Percentiles rank a stretch among this genome's conserved stretches.
Conservation (phyloP, 2,113 vertebrate genomes). For the Scomber colias region DNA sequence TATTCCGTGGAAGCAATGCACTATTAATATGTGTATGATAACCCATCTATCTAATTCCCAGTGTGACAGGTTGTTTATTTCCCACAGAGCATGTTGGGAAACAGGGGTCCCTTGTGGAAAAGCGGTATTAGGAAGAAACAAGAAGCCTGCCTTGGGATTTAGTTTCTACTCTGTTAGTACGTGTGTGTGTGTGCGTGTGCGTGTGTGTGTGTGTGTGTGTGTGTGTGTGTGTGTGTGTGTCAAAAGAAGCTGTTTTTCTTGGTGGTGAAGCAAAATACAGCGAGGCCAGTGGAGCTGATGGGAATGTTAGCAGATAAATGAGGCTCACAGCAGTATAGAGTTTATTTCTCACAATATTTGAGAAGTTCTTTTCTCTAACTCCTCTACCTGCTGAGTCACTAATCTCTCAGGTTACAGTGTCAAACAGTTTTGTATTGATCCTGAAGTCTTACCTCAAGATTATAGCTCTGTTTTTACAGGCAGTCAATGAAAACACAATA, state of each 20-base stretch:
- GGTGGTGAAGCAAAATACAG: neutral
- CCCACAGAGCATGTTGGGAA: conserved; percentile 15
- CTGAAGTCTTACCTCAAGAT: neutral
- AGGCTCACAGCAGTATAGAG: neutral
- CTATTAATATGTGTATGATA: too few relatives aligned
- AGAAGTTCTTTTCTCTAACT: neutral
- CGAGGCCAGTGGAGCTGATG: neutral
- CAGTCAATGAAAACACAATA: neutral
- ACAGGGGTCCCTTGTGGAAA: neutral
- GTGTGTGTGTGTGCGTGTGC: too few relatives aligned
- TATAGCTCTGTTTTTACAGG: neutral
- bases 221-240: neutral
- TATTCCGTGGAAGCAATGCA: too few relatives aligned
- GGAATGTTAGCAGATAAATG: neutral
- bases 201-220: too few relatives aligned
- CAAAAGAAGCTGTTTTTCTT: conserved; percentile 17
- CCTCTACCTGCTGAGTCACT: conserved; percentile 5
- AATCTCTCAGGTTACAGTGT: conserved; percentile 10
- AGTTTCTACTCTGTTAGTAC: neutral
- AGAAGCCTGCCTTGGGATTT: neutral
- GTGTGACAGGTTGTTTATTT: neutral
- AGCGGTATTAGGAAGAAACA: neutral
- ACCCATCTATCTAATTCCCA: neutral
- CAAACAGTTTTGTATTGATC: conserved; percentile 14
- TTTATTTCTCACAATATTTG: neutral